Percentiles rank a stretch among this genome's conserved stretches.
Conservation (phyloP, 2,113 vertebrate species). For the Peromyscus californicus region DNA sequence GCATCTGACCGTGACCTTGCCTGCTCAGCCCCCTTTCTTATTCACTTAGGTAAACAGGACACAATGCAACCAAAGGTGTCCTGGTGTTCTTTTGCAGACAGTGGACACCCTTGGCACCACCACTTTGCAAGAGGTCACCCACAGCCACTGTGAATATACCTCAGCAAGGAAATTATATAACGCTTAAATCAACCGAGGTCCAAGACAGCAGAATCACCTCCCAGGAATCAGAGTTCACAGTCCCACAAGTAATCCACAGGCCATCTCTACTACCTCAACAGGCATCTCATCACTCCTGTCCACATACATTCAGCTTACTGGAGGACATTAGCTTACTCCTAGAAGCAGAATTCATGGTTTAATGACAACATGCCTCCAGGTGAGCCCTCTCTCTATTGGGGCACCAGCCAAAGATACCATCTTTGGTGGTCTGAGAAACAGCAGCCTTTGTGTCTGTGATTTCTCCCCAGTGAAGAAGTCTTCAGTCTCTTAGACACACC, state of each 20-base stretch:
- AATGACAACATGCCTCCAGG: fast-evolving
- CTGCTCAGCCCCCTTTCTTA: neutral
- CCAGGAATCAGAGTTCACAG: fast-evolving
- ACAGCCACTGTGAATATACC: neutral
- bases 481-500: neutral
- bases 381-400: neutral
- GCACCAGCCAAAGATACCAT: neutral
- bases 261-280: constrained; percentile 22
- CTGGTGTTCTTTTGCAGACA: neutral
- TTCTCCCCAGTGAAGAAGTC: constrained; percentile 35
- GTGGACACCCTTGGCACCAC: neutral
- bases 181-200: neutral
- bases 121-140: neutral
- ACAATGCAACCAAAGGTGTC: neutral
- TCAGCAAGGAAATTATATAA: constrained; percentile 52
- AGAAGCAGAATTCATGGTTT: neutral
- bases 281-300: neutral
- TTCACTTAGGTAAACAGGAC: neutral
- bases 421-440: neutral
- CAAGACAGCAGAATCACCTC: neutral
- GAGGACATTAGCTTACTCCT: constrained; percentile 58
- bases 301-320: neutral
- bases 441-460: neutral
- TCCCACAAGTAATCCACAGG: neutral
- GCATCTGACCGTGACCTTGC: neutral